phyloP scores from a whole-genome alignment of 2,888 invertebrate genomes.

The Phortica okadai region DNA sequence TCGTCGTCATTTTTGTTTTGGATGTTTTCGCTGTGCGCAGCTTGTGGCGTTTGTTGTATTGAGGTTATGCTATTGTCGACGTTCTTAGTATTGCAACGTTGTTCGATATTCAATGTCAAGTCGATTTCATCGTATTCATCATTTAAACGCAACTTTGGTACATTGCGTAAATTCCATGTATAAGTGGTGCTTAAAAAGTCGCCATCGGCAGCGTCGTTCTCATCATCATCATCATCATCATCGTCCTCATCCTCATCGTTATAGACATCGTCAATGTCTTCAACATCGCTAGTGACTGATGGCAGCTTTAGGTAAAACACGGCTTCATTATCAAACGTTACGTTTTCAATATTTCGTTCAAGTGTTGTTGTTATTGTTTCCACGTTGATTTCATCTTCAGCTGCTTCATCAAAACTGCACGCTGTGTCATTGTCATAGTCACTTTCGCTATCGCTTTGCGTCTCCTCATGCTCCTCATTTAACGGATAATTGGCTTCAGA shows the following conservation, averaged over 20 bases:
- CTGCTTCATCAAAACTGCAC: slow-evolving; percentile 39
- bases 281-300: slow-evolving; percentile 26
- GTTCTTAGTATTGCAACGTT: slow-evolving; percentile 14
- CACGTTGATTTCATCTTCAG: slow-evolving; percentile 41
- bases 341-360: slow-evolving; percentile 27
- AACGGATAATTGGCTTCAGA: slow-evolving; percentile 69
- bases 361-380: background rate
- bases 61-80: slow-evolving; percentile 27
- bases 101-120: slow-evolving; percentile 41
- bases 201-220: slow-evolving; percentile 52
- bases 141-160: slow-evolving; percentile 66
- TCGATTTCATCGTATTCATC: slow-evolving; percentile 45
- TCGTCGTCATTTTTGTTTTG: background rate
- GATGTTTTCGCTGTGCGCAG: slow-evolving; percentile 33
- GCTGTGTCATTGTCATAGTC: slow-evolving; percentile 40
- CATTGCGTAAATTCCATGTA: slow-evolving; percentile 73
- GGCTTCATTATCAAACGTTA: slow-evolving; percentile 39
- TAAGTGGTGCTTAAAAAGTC: slow-evolving; percentile 72
- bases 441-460: background rate
- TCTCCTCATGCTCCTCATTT: slow-evolving; percentile 54
- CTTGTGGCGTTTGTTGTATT: slow-evolving; percentile 26
- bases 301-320: slow-evolving; percentile 51
- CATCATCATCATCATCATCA: slow-evolving; percentile 32
- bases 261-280: slow-evolving; percentile 37
- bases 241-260: slow-evolving; percentile 33